Percentiles rank a stretch among this genome's conserved stretches.
Conservation (phyloP, 2,113 vertebrate genomes). For the Hassar affinis region DNA sequence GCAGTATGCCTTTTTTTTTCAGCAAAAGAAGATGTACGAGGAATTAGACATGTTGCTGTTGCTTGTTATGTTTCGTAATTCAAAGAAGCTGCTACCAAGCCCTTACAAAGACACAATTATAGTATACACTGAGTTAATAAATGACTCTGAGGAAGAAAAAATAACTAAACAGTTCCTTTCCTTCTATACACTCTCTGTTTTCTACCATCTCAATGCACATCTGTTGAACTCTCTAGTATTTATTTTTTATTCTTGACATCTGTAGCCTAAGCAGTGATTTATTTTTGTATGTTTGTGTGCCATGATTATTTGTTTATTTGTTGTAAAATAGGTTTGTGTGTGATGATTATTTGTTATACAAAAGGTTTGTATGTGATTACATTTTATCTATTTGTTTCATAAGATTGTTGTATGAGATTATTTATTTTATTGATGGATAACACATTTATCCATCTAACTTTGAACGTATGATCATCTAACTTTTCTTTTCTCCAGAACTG, state of each 20-base stretch:
- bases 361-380: not conserved
- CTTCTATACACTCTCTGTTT: not conserved
- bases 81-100: not conserved
- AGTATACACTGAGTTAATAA: not conserved
- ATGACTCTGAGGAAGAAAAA: too few relatives aligned
- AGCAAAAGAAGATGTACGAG: not conserved
- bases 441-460: too few relatives aligned
- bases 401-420: not conserved
- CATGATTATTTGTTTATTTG: not conserved
- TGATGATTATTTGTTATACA: not conserved
- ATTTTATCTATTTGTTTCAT: not conserved
- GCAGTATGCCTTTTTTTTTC: not conserved
- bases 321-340: not conserved
- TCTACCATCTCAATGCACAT: not conserved
- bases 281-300: not conserved
- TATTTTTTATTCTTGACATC: not conserved
- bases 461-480: too few relatives aligned
- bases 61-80: not conserved
- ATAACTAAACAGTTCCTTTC: not conserved
- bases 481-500: too few relatives aligned
- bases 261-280: not conserved
- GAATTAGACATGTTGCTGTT: not conserved
- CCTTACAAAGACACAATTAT: not conserved
- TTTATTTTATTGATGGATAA: not conserved
- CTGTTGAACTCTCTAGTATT: not conserved